Evolutionary conservation across 2,797 vertebrate genomes (phyloP), one percentile per base, ranked within the genome.

Genomic region (Myotis pilosus): DNA sequence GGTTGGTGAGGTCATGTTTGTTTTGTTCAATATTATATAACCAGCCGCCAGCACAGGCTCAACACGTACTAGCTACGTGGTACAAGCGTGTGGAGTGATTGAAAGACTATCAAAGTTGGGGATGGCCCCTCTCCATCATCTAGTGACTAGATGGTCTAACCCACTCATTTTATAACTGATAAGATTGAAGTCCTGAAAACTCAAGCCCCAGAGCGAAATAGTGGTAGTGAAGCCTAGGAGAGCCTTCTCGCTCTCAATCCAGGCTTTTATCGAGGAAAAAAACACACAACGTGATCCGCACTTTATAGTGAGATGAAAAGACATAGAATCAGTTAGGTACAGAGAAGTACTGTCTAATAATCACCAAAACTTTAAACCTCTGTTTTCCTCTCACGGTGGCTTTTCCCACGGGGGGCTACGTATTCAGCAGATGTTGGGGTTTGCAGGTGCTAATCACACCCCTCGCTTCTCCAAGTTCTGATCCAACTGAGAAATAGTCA

Each of bases 401-500:
- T 91, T 94, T 92, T 84, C 85, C 87, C 86, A 36, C 15, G 5
- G 60, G 23, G 51, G 36, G 76, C 76, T 69, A 69, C 68, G 62
- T 15, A 80, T 16, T 75, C 80, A 62, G 44, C 92, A 97, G 97
- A 88, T 94, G 92, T 72, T 81, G 81, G 66, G 41, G 49, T 90
- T 91, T 93, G 41, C 11, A 51, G 95, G 82, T 93, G 64, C 82
- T 93, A 71, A 75, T 95, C 88, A 87, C 68, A 92, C 33, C 25
- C 81, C 30, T 89, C 4, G 0, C n/a, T 68, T 92, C 89, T 92
- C 69, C 51, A 53, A 83, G 89, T 94, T 96, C 95, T 94, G 85
- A 94, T 90, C 75, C 82, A 96, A 2, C 76, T 71, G 85, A 95
- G 60, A 96, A 95, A 95, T 9, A 87, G 89, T 88, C 82, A 85